Base-by-base conservation (phyloP, 2,113 vertebrate genomes). In the Prolemur simus region DNA sequence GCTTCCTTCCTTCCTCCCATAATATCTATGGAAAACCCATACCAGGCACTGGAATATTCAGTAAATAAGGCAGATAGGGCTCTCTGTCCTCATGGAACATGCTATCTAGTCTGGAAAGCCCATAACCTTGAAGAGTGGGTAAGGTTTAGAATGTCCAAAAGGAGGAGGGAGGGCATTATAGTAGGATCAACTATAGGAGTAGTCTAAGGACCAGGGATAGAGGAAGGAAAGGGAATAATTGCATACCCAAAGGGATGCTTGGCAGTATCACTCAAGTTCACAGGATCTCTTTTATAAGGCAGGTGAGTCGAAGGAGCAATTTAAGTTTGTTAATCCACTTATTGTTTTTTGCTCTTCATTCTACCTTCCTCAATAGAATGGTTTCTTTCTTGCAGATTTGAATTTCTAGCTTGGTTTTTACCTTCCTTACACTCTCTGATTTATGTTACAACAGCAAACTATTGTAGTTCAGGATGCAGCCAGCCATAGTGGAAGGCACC, bases 341-440 rank as follows among this genome's bases (percentile, higher is more conserved):
- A 20, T 45, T 14, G 85, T 68, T n/a, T 69, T 81, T 91, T 60
- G 5, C 11, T 78, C 78, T 89, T 74, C 14, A n/a, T 76, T 95
- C 45, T 45, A 18, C 3, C 5, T 89, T 89, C n/a, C 58, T 87
- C 37, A 29, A 84, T 23, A 95, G 49, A 83, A 80, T 68, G 32
- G 6, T 63, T 83, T 94, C 32, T 92, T 95, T 94, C 69, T 83
- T 37, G 3, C 1, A 80, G 80, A 89, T 80, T 69, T 49, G n/a
- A 37, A 83, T 78, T 95, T 89, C n/a, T 42, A 89, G 54, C 39
- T 93, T 77, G 21, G 17, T 42, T 87, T 89, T 63, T 76, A 73
- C 21, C 54, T 95, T 96, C 23, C 18, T 89, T 87, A 42, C 7
- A 12, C 34, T 92, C 15, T 92, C 78, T 95, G 84, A 92, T 94